Evolutionary conservation across 2,888 invertebrate genomes (phyloP).

Genomic region (Danaus chrysippus): DNA sequence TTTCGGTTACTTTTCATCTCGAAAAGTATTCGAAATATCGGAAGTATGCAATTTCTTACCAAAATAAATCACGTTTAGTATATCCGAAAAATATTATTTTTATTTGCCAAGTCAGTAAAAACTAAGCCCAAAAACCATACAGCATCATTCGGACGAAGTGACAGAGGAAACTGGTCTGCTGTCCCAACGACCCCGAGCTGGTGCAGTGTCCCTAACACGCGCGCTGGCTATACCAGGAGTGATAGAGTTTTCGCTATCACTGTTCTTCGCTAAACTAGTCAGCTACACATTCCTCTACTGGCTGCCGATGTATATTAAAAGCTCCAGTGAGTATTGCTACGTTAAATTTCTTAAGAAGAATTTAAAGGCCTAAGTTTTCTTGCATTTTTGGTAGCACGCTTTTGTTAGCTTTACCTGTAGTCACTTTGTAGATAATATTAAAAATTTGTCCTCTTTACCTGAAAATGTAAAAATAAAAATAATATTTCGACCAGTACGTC

Average conservation of each 20-base stretch:
- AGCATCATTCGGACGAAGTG: constrained; percentile 42
- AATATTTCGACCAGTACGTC: no score
- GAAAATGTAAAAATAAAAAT: no score
- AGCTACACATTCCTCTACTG: constrained; percentile 98
- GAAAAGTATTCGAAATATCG: no score
- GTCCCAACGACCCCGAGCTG: constrained; percentile 77
- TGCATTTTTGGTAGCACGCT: no score
- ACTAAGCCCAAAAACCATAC: constrained; percentile 6
- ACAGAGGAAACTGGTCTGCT: constrained; percentile 59
- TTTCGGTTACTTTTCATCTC: no score
- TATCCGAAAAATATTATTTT: no score
- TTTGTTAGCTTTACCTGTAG: no score
- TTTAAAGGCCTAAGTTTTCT: no score
- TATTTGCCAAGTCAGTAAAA: no score
- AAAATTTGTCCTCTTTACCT: no score
- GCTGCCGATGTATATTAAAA: constrained; percentile 94
- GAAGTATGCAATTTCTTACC: no score
- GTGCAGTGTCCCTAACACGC: constrained; percentile 85
- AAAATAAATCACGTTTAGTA: constrained; percentile 6
- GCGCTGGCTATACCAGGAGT: constrained; percentile 95
- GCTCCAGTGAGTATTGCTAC: constrained; percentile 83
- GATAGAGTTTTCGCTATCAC: constrained; percentile 92
- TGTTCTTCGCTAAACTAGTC: constrained; percentile 97
- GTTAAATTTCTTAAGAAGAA: not conserved
- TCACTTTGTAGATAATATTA: no score